Evolutionary conservation across 2,797 vertebrate genomes (phyloP).

Genomic region (Loris lydekkerianus): DNA sequence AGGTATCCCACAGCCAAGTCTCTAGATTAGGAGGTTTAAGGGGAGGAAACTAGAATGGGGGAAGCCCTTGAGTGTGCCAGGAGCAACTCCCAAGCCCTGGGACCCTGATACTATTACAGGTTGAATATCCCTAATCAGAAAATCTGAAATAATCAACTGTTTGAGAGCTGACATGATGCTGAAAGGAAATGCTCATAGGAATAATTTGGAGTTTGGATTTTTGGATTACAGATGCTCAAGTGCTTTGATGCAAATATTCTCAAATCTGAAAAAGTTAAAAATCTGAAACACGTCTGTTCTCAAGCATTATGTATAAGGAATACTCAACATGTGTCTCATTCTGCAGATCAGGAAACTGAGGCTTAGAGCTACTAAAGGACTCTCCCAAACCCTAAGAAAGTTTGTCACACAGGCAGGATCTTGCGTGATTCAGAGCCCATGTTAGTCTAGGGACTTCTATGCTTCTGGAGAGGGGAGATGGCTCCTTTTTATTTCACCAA

Average conservation of each 20-base stretch:
- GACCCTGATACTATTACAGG: background rate
- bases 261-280: background rate
- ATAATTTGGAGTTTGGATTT: background rate
- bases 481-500: background rate
- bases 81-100: background rate
- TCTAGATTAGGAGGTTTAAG: background rate
- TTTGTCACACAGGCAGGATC: background rate
- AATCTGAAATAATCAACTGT: background rate
- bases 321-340: background rate
- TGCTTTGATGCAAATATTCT: background rate
- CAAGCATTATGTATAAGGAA: background rate
- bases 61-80: background rate
- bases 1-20: too few species aligned
- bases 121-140: background rate
- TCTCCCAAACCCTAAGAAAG: background rate
- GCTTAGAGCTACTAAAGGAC: background rate
- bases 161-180: background rate
- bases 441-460: background rate
- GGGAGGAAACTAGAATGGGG: background rate
- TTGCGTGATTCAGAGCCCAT: background rate
- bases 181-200: background rate
- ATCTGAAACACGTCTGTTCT: background rate
- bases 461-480: background rate
- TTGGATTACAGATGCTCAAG: background rate
- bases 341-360: constrained; percentile 13